These are phyloP conservation scores for Euclidia mi DNA, from an alignment of 2,888 invertebrate species.

Conservation along the genomic window DNA sequence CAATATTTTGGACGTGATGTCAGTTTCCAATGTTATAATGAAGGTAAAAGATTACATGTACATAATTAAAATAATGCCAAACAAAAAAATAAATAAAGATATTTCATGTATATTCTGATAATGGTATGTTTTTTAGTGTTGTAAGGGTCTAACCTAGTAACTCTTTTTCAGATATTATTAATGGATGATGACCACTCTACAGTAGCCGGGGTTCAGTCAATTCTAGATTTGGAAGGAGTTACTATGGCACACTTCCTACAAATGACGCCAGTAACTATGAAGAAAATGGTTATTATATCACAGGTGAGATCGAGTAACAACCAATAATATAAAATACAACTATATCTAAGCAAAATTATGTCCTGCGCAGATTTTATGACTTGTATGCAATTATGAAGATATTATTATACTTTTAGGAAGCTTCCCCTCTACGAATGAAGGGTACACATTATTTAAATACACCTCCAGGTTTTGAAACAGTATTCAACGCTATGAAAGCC, in stretches of 20 bases:
- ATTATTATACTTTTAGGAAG: constrained; percentile 78
- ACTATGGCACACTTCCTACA: constrained; percentile 86
- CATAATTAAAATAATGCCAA: too few relatives aligned
- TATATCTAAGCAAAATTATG: too few relatives aligned
- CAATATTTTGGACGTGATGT: constrained; percentile 67
- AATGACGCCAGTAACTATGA: constrained; percentile 86
- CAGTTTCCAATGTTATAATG: constrained; percentile 61
- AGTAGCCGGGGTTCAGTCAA: constrained; percentile 78
- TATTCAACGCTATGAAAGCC: constrained; percentile 86
- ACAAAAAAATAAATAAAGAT: too few relatives aligned
- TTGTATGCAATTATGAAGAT: too few relatives aligned
- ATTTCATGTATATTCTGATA: too few relatives aligned
- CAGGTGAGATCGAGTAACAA: constrained; percentile 64
- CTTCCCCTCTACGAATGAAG: constrained; percentile 90
- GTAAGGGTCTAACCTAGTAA: too few relatives aligned
- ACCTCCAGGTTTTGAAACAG: constrained; percentile 87
- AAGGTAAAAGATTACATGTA: too few relatives aligned
- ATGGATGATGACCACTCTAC: constrained; percentile 87
- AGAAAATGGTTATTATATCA: constrained; percentile 80
- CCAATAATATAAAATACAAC: too few relatives aligned
- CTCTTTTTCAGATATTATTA: constrained; percentile 73
- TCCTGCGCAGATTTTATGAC: too few relatives aligned
- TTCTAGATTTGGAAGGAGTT: constrained; percentile 87
- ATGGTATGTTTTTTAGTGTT: too few relatives aligned
- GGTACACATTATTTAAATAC: constrained; percentile 90